These are phyloP conservation scores for Junonia oenone DNA, from an alignment of 2,888 invertebrate species.

Conservation along the genomic window DNA sequence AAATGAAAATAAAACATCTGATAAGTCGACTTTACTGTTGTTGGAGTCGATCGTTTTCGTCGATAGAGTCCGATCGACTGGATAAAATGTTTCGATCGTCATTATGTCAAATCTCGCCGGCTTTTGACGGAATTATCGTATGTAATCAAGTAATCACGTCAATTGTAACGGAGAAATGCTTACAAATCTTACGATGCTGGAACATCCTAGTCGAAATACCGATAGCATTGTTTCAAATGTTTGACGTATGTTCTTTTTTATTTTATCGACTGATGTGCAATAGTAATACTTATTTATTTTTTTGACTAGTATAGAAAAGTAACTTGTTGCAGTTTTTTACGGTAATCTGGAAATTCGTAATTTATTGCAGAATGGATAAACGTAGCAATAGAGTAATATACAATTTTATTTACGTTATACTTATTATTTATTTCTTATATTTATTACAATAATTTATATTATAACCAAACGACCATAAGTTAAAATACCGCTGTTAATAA, in stretches of 20 bases:
- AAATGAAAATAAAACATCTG: conserved; percentile 30
- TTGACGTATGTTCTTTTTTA: not conserved
- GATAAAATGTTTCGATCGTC: conserved; percentile 37
- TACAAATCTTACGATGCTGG: conserved; percentile 10
- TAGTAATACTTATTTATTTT: not conserved
- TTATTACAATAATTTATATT: too few relatives aligned
- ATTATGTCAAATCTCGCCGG: conserved; percentile 39
- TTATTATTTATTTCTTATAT: too few relatives aligned
- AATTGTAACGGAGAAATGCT: conserved; percentile 27
- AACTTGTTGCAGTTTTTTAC: too few relatives aligned
- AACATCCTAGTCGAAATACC: conserved; percentile 1
- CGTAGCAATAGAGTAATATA: too few relatives aligned
- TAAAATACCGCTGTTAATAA: too few relatives aligned
- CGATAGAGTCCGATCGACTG: conserved; percentile 31
- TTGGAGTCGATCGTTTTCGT: conserved; percentile 31
- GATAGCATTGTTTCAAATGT: conserved; percentile 1
- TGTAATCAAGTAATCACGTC: conserved; percentile 34
- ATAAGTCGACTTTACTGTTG: conserved; percentile 33
- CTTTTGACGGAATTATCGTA: conserved; percentile 39
- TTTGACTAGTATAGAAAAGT: too few relatives aligned
- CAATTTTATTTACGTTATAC: too few relatives aligned
- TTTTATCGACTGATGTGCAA: not conserved
- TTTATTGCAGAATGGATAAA: too few relatives aligned
- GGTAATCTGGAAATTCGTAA: too few relatives aligned
- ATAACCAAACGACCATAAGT: too few relatives aligned